Percentiles rank a stretch among this genome's conserved stretches.
These are phyloP conservation scores for Bombus huntii DNA, from an alignment of 1,140 invertebrate species.

Conservation along the genomic window DNA sequence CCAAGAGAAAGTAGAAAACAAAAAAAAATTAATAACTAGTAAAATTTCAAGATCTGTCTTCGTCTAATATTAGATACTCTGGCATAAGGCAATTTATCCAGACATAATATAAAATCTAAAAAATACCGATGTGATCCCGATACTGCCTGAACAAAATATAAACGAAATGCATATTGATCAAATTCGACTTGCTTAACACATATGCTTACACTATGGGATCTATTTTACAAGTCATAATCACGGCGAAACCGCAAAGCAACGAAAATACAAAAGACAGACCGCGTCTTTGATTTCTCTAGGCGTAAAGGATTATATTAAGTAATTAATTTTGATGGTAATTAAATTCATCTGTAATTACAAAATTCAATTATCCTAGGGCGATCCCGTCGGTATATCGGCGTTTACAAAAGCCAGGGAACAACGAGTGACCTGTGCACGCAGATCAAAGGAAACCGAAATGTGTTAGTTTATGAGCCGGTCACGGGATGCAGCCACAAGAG, in stretches of 20 bases:
- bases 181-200: background rate
- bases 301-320: background rate
- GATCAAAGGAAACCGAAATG: constrained; percentile 51
- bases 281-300: background rate
- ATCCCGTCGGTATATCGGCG: constrained; percentile 17
- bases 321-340: constrained; percentile 31
- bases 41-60: no score
- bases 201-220: background rate
- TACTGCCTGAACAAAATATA: background rate
- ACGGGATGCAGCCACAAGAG: constrained; percentile 23
- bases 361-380: constrained; percentile 27
- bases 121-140: background rate
- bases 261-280: background rate
- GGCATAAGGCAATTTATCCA: background rate
- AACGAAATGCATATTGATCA: background rate
- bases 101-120: background rate
- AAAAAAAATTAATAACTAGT: no score
- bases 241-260: background rate
- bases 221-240: background rate
- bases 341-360: constrained; percentile 39
- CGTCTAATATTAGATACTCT: no score
- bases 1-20: no score
- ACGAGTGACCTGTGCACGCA: constrained; percentile 19
- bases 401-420: constrained; percentile 40
- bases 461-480: constrained; percentile 41